Evolutionary conservation across 1,140 invertebrate genomes (phyloP), one percentile per base, ranked within the genome.

Genomic region (Rhagoletis pomonella): DNA sequence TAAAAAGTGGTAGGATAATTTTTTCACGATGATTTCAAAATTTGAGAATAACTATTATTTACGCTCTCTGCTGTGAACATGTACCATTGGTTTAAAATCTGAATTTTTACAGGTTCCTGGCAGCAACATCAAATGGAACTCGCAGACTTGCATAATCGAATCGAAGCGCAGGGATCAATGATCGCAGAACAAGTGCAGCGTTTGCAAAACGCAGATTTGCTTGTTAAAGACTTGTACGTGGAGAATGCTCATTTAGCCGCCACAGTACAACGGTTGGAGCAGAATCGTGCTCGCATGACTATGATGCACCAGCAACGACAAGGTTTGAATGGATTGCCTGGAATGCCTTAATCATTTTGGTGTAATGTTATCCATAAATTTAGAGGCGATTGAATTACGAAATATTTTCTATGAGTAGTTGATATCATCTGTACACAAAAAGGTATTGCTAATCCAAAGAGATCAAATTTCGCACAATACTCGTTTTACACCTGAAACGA

Each of bases 211-310:
- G 95, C 96, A 59, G 96, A 97, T 93, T 92, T 96, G 88, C 93
- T 97, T 5, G 95, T 96, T 1, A 96, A 96, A 92, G 96, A 97
- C 92, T 93, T 97, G 29, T 97, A 96, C 90, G 94, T 97, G n/a
- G 96, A 97, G 93, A 97, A 97, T 94, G 95, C 96, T 47, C 95
- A 96, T 91, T 93, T 97, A 87, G 94, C 95, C 17, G 94, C 95
- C 6, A 95, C 94, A 42, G 94, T 96, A n/a, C 95, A 96, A 90
- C 93, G 94, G 85, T 90, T 96, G 42, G 95, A 96, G 90, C 95
- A 96, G 89, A 95, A 95, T 87, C 87, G 90, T 59, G 88, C 89
- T 9, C 90, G 92, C 19, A 90, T 90, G 19, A 93, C 90, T 84
- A 88, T 92, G 3, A 90, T 93, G 17, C 92, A 93, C 44, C 92